phyloP scores from a whole-genome alignment of 2,113 vertebrate species.

The Phaethornis superciliosus region DNA sequence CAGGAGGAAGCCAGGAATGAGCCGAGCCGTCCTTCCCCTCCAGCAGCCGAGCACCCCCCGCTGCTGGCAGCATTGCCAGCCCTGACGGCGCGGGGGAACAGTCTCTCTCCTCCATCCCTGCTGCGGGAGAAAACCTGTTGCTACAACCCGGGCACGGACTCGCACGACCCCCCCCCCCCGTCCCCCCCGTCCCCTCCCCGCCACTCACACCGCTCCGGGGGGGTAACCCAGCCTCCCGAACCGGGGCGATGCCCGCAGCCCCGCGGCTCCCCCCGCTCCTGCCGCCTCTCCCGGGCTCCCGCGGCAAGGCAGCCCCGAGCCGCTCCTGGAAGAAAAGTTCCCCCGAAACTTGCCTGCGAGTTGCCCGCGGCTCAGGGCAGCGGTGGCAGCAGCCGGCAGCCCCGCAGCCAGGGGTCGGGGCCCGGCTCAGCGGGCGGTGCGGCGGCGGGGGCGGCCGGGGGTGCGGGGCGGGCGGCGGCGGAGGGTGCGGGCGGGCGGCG shows the following conservation, averaged over 20 bases:
- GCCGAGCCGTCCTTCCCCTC: neutral
- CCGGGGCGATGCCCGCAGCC: neutral
- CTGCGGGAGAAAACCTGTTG: slow-evolving; percentile 41
- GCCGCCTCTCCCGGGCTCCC: neutral
- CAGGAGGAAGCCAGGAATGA: neutral
- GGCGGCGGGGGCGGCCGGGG: neutral
- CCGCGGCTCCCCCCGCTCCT: neutral
- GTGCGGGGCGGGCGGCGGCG: neutral
- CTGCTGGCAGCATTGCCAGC: neutral
- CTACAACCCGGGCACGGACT: neutral
- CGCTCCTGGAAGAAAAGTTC: neutral
- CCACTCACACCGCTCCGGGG: neutral
- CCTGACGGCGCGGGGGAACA: neutral
- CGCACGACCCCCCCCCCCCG: neutral
- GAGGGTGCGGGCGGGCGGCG: neutral
- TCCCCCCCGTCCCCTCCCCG: neutral
- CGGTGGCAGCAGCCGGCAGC: neutral
- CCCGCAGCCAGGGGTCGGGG: neutral
- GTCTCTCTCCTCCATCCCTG: slow-evolving; percentile 22
- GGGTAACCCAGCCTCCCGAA: neutral
- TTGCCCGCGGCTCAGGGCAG: neutral
- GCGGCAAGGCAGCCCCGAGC: neutral
- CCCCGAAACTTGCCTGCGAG: slow-evolving; percentile 3
- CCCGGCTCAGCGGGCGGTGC: neutral
- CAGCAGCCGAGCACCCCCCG: neutral